Evolutionary conservation across 2,888 invertebrate genomes (phyloP).

Genomic region (Phortica okadai): DNA sequence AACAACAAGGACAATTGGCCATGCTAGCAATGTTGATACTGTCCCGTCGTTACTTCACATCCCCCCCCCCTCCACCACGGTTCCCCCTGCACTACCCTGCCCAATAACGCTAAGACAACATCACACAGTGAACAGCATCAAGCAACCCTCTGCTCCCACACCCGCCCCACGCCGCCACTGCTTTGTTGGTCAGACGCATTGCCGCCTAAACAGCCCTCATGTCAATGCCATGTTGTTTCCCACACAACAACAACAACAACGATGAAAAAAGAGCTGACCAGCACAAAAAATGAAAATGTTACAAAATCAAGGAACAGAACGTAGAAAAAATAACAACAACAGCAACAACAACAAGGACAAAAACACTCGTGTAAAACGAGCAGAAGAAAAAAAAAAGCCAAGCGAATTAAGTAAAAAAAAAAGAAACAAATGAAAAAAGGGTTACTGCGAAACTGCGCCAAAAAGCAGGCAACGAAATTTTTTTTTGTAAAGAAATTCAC

Average conservation of each 20-base stretch:
- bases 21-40: not conserved
- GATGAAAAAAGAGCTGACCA: conserved; percentile 24
- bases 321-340: not conserved
- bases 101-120: not conserved
- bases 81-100: not conserved
- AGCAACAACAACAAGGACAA: not conserved
- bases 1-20: conserved; percentile 10
- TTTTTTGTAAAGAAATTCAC: not conserved
- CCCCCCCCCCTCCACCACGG: not conserved
- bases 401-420: conserved; percentile 4
- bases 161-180: not conserved
- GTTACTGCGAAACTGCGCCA: not conserved
- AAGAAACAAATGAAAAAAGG: not conserved
- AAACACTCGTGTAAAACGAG: not conserved
- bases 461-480: not conserved
- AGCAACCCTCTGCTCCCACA: not conserved
- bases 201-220: not conserved
- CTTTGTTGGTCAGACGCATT: not conserved
- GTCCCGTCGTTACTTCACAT: not conserved
- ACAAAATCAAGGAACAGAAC: conserved; percentile 10
- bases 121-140: not conserved
- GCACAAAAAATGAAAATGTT: conserved; percentile 7
- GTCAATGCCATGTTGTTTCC: no score
- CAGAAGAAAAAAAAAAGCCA: not conserved
- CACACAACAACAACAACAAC: not conserved